phyloP scores from a whole-genome alignment of 2,113 vertebrate genomes.

The Cryptotis parvus region DNA sequence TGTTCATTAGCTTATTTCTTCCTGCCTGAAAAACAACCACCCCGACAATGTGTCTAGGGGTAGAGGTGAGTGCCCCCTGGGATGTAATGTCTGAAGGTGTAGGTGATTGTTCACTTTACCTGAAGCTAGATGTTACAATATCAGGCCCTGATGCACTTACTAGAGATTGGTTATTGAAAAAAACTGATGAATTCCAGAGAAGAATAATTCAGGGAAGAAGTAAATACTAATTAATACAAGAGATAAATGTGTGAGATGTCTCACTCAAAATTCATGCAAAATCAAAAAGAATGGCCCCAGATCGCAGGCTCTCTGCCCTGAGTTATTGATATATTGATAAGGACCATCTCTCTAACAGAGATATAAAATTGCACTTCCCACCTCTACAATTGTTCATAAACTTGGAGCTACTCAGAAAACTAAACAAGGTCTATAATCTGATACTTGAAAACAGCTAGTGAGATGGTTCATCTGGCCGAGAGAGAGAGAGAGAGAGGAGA shows the following conservation, averaged over 20 bases:
- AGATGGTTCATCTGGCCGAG: background rate
- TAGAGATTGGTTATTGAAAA: background rate
- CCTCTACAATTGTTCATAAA: background rate
- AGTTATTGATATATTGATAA: background rate
- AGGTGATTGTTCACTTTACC: background rate
- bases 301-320: background rate
- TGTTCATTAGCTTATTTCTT: background rate
- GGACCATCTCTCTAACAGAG: background rate
- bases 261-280: slow-evolving; percentile 2
- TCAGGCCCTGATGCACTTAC: background rate
- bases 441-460: background rate
- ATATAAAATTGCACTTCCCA: background rate
- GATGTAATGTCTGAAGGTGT: background rate
- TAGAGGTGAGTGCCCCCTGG: background rate
- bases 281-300: background rate
- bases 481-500: background rate
- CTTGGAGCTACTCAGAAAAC: background rate
- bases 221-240: background rate
- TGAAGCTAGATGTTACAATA: background rate
- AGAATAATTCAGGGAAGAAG: background rate
- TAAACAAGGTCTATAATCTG: background rate
- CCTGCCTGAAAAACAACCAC: background rate
- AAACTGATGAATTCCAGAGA: too few species aligned
- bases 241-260: background rate
- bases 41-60: background rate